Percentiles rank a stretch among this genome's conserved stretches.
These are phyloP conservation scores for Narcine bancroftii DNA, from an alignment of 2,113 vertebrate species.

Conservation along the genomic window DNA sequence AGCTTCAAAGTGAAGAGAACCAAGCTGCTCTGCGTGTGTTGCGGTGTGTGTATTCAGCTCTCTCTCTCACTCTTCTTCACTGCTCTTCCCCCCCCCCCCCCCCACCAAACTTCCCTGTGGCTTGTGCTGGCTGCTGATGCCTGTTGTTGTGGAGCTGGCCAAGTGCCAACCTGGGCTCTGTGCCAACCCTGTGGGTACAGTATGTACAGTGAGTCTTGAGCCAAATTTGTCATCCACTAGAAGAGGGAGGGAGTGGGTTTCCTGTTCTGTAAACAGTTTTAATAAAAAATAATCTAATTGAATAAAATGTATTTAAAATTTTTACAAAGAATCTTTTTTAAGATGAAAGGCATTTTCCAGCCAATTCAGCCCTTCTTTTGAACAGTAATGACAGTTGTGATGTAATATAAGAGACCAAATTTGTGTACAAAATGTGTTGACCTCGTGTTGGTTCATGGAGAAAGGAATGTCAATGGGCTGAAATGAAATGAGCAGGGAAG, in stretches of 20 bases:
- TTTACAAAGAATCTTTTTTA: background rate
- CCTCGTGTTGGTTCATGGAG: background rate
- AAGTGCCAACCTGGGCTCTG: slow-evolving; percentile 65
- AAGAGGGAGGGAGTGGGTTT: slow-evolving; percentile 34
- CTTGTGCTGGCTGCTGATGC: slow-evolving; percentile 56
- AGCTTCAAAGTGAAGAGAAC: background rate
- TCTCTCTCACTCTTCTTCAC: too few relatives aligned
- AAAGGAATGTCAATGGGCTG: background rate
- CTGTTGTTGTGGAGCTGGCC: slow-evolving; percentile 76
- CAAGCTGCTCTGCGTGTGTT: slow-evolving; percentile 50
- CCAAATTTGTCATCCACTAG: slow-evolving; percentile 67
- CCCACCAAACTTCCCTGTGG: slow-evolving; percentile 42
- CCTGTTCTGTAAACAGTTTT: slow-evolving; percentile 36
- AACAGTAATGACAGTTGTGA: background rate
- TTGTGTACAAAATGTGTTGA: background rate
- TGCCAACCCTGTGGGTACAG: slow-evolving; percentile 88
- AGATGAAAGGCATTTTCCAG: too few relatives aligned
- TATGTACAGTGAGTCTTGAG: slow-evolving; percentile 89
- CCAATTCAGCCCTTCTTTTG: background rate
- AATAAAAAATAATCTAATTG: background rate
- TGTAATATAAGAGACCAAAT: too few relatives aligned
- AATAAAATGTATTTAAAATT: background rate
- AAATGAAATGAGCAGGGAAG: background rate
- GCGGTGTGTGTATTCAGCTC: slow-evolving; percentile 57
- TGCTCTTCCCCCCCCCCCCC: slow-evolving; percentile 41